Conservation (phyloP, 2,888 invertebrate species). For the Dryococelus australis region DNA sequence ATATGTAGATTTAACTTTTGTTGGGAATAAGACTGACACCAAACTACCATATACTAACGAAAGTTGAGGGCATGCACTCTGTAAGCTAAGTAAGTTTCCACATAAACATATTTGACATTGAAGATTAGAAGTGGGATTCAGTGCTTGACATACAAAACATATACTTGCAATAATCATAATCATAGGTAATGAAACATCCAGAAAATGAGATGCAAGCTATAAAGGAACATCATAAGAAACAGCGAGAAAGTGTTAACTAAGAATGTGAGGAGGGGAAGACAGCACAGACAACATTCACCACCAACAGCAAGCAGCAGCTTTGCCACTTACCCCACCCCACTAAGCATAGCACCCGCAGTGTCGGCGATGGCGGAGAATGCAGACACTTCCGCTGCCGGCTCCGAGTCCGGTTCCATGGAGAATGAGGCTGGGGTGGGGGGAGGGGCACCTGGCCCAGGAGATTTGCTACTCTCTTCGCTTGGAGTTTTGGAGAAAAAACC, state of each 20-base stretch:
- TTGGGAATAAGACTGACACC: background rate
- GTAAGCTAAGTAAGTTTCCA: background rate
- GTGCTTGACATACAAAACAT: background rate
- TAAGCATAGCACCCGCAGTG: constrained; percentile 48
- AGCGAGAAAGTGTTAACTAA: background rate
- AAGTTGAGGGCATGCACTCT: background rate
- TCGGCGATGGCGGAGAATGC: constrained; percentile 34
- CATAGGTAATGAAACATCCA: background rate
- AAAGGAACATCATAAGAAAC: background rate
- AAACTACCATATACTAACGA: background rate
- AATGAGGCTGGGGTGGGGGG: constrained; percentile 66
- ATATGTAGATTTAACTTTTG: too few species aligned
- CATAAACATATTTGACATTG: too few species aligned
- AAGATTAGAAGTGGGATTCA: too few species aligned
- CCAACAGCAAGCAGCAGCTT: background rate
- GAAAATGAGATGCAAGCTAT: background rate
- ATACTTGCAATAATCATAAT: background rate
- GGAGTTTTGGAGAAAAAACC: constrained; percentile 92
- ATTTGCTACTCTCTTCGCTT: constrained; percentile 76
- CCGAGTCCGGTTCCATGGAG: constrained; percentile 32
- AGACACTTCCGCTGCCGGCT: constrained; percentile 30
- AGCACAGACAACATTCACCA: constrained; percentile 34
- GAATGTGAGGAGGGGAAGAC: background rate
- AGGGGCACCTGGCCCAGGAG: constrained; percentile 41
- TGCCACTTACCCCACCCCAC: constrained; percentile 53